A percentile compares a stretch with the other conserved stretches of the same genome.
Evolutionary conservation across 2,113 vertebrate species (phyloP).

Genomic region (Junco hyemalis): DNA sequence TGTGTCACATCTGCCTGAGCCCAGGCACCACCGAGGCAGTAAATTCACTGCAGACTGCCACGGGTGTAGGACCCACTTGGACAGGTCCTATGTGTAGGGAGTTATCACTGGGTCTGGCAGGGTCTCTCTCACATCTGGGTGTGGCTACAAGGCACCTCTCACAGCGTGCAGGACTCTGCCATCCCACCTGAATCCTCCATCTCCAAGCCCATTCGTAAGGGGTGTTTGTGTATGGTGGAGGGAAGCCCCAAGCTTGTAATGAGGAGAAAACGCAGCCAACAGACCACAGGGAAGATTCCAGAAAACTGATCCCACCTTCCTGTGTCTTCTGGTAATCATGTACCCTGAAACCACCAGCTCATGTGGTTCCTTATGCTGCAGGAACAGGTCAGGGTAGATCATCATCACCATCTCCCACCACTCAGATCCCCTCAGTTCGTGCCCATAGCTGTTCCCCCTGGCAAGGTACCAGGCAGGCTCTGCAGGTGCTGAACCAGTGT

Average conservation of each 20-base stretch:
- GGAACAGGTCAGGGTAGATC: not conserved
- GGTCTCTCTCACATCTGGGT: not conserved
- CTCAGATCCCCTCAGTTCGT: not conserved
- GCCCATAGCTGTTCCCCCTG: not conserved
- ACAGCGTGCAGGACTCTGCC: not conserved
- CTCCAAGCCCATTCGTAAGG: fast-evolving
- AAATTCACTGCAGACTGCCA: not conserved
- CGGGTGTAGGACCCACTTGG: not conserved
- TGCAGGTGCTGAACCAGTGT: not conserved
- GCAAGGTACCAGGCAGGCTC: not conserved
- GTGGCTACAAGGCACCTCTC: not conserved
- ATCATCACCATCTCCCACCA: fast-evolving
- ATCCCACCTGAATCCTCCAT: not conserved
- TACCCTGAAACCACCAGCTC: not conserved
- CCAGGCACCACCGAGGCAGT: not conserved
- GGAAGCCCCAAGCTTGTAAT: not conserved
- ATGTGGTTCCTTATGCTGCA: not conserved
- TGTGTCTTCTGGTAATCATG: not conserved
- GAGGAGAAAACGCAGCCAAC: not conserved
- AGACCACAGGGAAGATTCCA: not conserved
- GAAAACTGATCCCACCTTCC: not conserved
- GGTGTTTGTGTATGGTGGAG: fast-evolving
- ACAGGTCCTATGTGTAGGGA: not conserved
- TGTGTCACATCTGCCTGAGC: not conserved
- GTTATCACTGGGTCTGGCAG: not conserved